These are phyloP conservation scores for Macaca mulatta DNA, from an alignment of 2,113 vertebrate species.

Conservation along the genomic window DNA sequence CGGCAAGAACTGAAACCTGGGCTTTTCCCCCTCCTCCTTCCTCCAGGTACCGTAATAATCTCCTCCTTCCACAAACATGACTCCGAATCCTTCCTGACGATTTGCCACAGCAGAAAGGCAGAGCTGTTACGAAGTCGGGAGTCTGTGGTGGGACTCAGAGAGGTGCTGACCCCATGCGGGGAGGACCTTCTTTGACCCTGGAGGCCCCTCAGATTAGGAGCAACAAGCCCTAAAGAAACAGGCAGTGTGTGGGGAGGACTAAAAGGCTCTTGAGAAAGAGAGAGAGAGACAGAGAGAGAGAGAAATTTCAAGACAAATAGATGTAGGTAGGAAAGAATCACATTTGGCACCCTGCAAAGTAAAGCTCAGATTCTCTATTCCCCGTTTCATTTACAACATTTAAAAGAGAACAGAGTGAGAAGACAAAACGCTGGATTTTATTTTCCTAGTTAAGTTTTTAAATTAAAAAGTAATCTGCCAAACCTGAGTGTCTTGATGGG, in stretches of 20 bases:
- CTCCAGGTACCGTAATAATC: conserved; percentile 44
- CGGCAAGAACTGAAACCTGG: conserved; percentile 56
- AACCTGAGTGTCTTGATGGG: not conserved
- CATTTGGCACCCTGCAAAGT: not conserved
- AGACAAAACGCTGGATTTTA: not conserved
- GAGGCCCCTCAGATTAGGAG: not conserved
- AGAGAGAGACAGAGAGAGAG: no score
- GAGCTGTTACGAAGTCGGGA: not conserved
- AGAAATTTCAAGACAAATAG: not conserved
- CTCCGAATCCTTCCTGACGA: not conserved
- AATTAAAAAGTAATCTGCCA: conserved; percentile 26
- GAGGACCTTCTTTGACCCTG: not conserved
- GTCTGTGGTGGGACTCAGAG: not conserved
- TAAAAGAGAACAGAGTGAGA: not conserved
- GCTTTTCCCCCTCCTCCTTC: conserved; percentile 49
- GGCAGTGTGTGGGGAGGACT: conserved; percentile 7
- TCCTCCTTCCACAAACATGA: not conserved
- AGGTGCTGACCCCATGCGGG: not conserved
- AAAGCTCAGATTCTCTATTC: conserved; percentile 5
- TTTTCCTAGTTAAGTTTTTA: conserved; percentile 1
- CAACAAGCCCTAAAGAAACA: not conserved
- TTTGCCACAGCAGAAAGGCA: not conserved
- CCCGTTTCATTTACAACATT: not conserved
- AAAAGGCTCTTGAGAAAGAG: not conserved
- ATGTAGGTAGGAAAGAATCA: not conserved